Percentiles rank a stretch among this genome's conserved stretches.
Evolutionary conservation across 2,888 invertebrate genomes (phyloP).

Genomic region (Drosophila formosana): DNA sequence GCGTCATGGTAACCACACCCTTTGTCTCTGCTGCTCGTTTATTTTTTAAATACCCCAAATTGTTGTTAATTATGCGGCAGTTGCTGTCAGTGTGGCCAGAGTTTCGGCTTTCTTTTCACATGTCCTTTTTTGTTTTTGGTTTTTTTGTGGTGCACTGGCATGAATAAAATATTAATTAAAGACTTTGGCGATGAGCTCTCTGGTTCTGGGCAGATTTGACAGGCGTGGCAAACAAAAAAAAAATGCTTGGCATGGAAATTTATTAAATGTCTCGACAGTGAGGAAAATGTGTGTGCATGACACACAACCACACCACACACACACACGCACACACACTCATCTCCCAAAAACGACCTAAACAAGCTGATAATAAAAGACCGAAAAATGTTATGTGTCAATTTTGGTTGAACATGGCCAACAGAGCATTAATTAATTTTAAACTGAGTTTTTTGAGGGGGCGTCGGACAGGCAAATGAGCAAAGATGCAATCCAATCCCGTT

Average conservation of each 20-base stretch:
- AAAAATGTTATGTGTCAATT: slow-evolving; percentile 65
- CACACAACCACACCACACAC: slow-evolving; percentile 1
- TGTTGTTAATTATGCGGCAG: slow-evolving; percentile 69
- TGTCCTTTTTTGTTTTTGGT: neutral
- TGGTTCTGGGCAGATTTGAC: slow-evolving; percentile 41
- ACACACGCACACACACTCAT: slow-evolving; percentile 5
- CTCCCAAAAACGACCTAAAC: slow-evolving; percentile 18
- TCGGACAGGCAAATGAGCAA: neutral
- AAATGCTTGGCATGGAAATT: slow-evolving; percentile 62
- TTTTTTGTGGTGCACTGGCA: slow-evolving; percentile 23
- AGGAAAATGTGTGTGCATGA: slow-evolving; percentile 17
- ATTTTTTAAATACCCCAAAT: slow-evolving; percentile 67
- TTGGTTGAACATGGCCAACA: slow-evolving; percentile 40
- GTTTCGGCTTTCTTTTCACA: slow-evolving; percentile 6
- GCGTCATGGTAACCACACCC: slow-evolving; percentile 49
- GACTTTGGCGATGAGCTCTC: slow-evolving; percentile 47
- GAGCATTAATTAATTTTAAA: slow-evolving; percentile 49
- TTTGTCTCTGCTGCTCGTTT: slow-evolving; percentile 22
- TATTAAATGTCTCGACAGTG: slow-evolving; percentile 63
- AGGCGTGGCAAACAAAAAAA: slow-evolving; percentile 54
- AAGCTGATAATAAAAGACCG: slow-evolving; percentile 47
- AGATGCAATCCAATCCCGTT: neutral
- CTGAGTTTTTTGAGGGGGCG: neutral
- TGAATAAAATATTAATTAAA: slow-evolving; percentile 77
- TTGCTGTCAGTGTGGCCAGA: slow-evolving; percentile 42